Percentiles rank a stretch among this genome's conserved stretches.
Evolutionary conservation across 2,888 invertebrate genomes (phyloP).

Genomic region (Chesias legatella): DNA sequence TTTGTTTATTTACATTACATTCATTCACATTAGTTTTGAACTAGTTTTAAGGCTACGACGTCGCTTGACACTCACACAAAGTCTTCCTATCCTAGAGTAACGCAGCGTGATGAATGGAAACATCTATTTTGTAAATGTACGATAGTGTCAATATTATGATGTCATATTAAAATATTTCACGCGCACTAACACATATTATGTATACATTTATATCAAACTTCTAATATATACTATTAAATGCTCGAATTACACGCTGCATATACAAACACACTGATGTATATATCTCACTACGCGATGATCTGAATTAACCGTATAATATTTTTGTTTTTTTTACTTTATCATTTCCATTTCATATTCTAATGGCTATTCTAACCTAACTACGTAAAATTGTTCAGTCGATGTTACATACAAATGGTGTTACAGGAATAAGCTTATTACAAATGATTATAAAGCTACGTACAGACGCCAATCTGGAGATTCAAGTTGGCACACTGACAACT

Average conservation of each 20-base stretch:
- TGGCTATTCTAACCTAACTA: conserved; percentile 59
- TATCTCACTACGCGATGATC: conserved; percentile 60
- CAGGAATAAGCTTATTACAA: conserved; percentile 55
- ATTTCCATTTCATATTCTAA: conserved; percentile 26
- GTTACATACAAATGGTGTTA: conserved; percentile 76
- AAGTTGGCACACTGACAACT: conserved; percentile 27
- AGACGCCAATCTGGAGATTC: conserved; percentile 39
- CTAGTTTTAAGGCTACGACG: conserved; percentile 79
- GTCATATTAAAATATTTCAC: conserved; percentile 40
- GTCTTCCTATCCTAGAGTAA: conserved; percentile 59
- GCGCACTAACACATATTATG: conserved; percentile 68
- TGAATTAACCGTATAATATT: conserved; percentile 38
- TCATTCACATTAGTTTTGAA: conserved; percentile 74
- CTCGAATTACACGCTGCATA: conserved; percentile 62
- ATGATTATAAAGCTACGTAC: conserved; percentile 35
- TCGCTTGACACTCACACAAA: conserved; percentile 68
- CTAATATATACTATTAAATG: conserved; percentile 71
- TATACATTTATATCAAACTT: conserved; percentile 51
- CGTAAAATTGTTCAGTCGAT: conserved; percentile 79
- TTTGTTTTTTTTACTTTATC: conserved; percentile 39
- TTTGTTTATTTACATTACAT: conserved; percentile 65
- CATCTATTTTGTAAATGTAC: conserved; percentile 50
- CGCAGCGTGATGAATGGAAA: conserved; percentile 48
- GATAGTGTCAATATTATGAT: conserved; percentile 44
- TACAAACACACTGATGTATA: conserved; percentile 58